Percentiles rank a stretch among this genome's conserved stretches.
Conservation (phyloP, 2,113 vertebrate species). For the Lucifuga dentata region DNA sequence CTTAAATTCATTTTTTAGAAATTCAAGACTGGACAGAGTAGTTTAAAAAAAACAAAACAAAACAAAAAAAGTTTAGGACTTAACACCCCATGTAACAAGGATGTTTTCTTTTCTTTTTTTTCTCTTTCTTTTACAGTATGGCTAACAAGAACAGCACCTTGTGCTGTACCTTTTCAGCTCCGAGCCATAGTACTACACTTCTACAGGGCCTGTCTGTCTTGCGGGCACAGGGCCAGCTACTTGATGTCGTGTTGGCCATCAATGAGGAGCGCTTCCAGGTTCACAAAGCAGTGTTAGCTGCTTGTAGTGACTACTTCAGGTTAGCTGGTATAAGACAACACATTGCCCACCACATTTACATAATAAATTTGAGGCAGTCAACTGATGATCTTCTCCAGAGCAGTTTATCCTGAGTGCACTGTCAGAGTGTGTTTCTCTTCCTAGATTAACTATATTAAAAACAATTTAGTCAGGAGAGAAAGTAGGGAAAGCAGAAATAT, state of each 20-base stretch:
- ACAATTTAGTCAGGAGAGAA: background rate
- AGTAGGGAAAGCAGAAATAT: background rate
- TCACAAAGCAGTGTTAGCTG: constrained; percentile 96
- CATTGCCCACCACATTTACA: constrained; percentile 24
- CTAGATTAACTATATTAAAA: constrained; percentile 1
- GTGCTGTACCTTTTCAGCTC: constrained; percentile 94
- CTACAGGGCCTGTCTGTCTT: constrained; percentile 92
- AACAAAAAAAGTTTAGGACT: too few relatives aligned
- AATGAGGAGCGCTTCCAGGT: constrained; percentile 94
- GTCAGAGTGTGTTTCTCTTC: background rate
- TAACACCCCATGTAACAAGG: too few relatives aligned
- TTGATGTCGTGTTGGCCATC: constrained; percentile 93
- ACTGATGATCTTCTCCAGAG: constrained; percentile 1
- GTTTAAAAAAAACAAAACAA: too few relatives aligned
- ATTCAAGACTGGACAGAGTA: background rate
- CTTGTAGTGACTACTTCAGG: constrained; percentile 99
- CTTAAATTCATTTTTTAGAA: background rate
- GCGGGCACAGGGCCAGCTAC: constrained; percentile 92
- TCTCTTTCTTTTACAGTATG: constrained; percentile 87
- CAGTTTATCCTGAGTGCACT: constrained; percentile 21
- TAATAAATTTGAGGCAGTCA: constrained; percentile 43
- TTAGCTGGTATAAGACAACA: constrained; percentile 59
- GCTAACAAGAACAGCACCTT: constrained; percentile 92
- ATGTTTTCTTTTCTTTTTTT: too few relatives aligned
- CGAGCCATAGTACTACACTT: constrained; percentile 91